Conservation (phyloP, 2,888 invertebrate species). For the Synergus japonicus region DNA sequence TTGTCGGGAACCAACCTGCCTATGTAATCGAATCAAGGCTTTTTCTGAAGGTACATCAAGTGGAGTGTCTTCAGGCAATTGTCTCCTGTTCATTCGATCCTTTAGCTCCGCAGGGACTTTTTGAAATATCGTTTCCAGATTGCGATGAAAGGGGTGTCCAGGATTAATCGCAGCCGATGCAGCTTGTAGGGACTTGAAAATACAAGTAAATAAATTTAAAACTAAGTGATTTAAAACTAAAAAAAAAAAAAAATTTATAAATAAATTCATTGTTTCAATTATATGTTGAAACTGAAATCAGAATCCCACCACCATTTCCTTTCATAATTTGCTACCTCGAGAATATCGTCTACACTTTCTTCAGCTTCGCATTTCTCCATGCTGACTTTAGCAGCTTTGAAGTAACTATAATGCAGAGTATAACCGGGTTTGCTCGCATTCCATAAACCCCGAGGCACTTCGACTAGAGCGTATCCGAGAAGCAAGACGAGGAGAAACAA, state of each 20-base stretch:
- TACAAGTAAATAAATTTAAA: conserved; percentile 31
- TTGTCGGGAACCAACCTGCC: conserved; percentile 82
- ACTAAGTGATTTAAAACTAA: not conserved
- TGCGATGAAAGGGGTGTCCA: conserved; percentile 86
- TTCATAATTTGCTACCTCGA: conserved; percentile 84
- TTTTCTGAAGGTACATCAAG: conserved; percentile 88
- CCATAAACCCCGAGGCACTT: conserved; percentile 95
- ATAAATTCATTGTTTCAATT: not conserved
- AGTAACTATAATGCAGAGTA: conserved; percentile 91
- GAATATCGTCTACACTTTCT: conserved; percentile 95
- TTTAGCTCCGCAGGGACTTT: conserved; percentile 90
- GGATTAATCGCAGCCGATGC: conserved; percentile 87
- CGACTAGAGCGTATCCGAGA: conserved; percentile 96
- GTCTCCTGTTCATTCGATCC: conserved; percentile 85
- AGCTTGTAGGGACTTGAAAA: conserved; percentile 88
- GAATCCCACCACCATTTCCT: not conserved
- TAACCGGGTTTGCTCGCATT: conserved; percentile 92
- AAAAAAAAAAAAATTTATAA: not conserved
- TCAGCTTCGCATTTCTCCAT: conserved; percentile 98
- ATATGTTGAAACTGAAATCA: not conserved
- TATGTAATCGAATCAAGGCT: conserved; percentile 92
- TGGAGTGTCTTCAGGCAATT: conserved; percentile 81
- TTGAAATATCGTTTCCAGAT: conserved; percentile 93
- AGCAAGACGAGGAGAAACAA: conserved; percentile 95
- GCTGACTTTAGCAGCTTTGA: conserved; percentile 95